Conservation (phyloP, 2,113 vertebrate species). For the Marmota monax region DNA sequence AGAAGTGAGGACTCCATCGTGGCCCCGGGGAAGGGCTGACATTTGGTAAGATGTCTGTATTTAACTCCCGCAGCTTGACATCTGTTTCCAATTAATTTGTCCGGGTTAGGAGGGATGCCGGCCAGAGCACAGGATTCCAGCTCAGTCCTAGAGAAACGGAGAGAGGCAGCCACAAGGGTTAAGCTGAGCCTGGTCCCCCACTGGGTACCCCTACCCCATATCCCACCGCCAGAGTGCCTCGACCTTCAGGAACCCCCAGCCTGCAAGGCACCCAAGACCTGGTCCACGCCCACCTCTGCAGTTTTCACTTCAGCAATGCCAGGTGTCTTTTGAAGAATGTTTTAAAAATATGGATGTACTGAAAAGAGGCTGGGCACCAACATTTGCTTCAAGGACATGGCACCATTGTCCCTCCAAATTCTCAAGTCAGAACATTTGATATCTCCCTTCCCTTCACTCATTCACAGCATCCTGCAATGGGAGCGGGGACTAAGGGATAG, state of each 20-base stretch:
- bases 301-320: background rate
- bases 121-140: background rate
- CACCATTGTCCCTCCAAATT: too few species aligned
- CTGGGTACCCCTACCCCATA: background rate
- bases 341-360: background rate
- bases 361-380: background rate
- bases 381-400: too few species aligned
- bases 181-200: background rate
- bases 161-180: background rate
- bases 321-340: background rate
- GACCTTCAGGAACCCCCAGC: background rate
- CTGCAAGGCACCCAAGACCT: background rate
- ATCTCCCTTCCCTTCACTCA: too few species aligned
- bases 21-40: slow-evolving; percentile 76
- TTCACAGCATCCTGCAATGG: too few species aligned
- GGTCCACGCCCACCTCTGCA: background rate
- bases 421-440: too few species aligned
- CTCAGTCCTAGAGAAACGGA: background rate
- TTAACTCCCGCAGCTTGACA: slow-evolving; percentile 79
- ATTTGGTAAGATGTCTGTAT: slow-evolving; percentile 79
- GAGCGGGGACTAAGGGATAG: background rate
- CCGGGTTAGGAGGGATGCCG: slow-evolving; percentile 62
- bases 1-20: background rate
- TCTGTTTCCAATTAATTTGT: slow-evolving; percentile 83
- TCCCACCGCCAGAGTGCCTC: background rate